Evolutionary conservation across 2,797 vertebrate genomes (phyloP).

Genomic region (Falco biarmicus): DNA sequence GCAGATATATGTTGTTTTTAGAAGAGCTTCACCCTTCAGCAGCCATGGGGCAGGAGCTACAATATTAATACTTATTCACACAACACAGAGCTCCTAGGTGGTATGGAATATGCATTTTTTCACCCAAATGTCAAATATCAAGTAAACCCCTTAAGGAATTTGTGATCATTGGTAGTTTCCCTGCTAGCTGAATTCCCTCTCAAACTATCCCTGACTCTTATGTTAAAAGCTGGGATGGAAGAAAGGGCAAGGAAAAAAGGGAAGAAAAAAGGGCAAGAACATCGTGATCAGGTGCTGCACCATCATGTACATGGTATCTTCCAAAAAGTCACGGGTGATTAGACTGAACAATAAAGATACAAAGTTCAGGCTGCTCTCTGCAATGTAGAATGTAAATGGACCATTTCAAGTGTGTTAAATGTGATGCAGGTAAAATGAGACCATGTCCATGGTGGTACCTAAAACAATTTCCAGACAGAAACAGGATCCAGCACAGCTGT

Average conservation of each 20-base stretch:
- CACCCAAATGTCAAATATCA: neutral
- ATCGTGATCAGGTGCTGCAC: neutral
- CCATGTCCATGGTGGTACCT: rapidly evolving
- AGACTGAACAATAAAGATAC: neutral
- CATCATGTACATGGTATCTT: neutral
- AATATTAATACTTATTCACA: neutral
- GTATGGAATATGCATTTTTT: neutral
- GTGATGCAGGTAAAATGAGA: neutral
- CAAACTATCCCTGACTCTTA: neutral
- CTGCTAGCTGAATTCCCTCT: neutral
- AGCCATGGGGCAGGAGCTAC: neutral
- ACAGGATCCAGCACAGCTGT: neutral
- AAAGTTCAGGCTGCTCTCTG: neutral
- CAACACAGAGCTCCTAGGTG: neutral
- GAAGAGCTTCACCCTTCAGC: neutral
- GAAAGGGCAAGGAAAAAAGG: neutral
- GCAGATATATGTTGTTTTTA: neutral
- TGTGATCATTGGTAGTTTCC: neutral
- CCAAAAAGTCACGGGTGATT: neutral
- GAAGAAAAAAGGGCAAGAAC: neutral
- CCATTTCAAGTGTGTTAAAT: neutral
- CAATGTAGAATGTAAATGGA: neutral
- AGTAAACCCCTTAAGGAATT: neutral
- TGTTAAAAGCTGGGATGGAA: neutral
- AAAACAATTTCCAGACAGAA: neutral